A percentile compares a stretch with the other conserved stretches of the same genome.
phyloP scores from a whole-genome alignment of 2,113 vertebrate genomes.

The Prolemur simus region DNA sequence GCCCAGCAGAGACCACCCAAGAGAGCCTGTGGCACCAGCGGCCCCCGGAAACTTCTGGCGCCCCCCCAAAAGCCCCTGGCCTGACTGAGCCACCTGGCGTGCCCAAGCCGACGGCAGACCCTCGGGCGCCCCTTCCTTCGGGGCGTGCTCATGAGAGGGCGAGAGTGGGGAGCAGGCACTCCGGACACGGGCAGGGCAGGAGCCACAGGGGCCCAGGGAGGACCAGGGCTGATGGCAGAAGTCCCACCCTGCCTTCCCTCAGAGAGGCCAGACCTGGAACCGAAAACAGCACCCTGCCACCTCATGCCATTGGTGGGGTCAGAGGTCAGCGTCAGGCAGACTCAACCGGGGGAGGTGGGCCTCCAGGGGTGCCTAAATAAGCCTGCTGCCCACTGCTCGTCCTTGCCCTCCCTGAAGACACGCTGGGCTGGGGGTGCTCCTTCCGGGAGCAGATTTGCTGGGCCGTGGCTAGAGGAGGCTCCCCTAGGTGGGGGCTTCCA shows the following conservation, averaged over 20 bases:
- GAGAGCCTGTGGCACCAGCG: not conserved
- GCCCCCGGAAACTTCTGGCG: not conserved
- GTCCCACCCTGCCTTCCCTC: too few relatives aligned
- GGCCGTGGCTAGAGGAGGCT: not conserved
- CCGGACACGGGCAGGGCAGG: too few relatives aligned
- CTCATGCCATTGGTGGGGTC: too few relatives aligned
- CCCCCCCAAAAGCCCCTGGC: not conserved
- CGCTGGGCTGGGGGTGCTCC: too few relatives aligned
- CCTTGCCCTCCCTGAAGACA: too few relatives aligned
- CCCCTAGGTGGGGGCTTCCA: not conserved
- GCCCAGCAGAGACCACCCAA: not conserved
- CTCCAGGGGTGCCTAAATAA: too few relatives aligned
- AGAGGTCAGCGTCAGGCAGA: not conserved
- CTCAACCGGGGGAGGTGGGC: not conserved
- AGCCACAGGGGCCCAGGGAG: not conserved
- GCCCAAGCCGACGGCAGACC: not conserved
- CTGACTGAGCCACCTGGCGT: not conserved
- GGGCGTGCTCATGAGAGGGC: too few relatives aligned
- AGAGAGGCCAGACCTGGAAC: not conserved
- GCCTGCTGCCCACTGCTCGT: not conserved
- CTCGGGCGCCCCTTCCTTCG: not conserved
- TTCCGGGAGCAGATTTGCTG: not conserved
- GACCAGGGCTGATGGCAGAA: not conserved
- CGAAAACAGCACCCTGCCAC: not conserved
- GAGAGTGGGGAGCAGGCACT: too few relatives aligned